Evolutionary conservation across 2,113 vertebrate species (phyloP), one percentile per base, ranked within the genome.

Genomic region (Nycticorax nycticorax): DNA sequence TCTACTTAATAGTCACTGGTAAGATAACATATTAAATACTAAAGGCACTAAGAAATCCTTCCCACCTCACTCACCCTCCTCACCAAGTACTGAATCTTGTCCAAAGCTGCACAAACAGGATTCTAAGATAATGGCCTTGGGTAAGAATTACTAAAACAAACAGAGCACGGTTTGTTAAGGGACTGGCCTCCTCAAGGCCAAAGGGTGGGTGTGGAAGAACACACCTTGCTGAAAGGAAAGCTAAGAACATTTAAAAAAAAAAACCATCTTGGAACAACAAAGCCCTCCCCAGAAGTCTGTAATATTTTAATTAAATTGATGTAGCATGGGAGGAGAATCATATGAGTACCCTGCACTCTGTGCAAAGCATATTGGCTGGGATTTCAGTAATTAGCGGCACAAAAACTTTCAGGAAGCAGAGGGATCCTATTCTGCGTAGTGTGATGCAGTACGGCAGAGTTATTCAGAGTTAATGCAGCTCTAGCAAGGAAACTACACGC

Each of bases 91-190:
- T 64, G 76, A 91, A 85, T 96, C 96, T 89, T 89, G 91, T 88
- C 88, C 91, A 96, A 92, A 95, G 94, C 92, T 96, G 95, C 82
- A 91, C 96, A 97, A 97, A 97, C 96, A 96, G 90, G 91, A 96
- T 95, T 85, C 71, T 66, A 37, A 95, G 96, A 96, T 97, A 96
- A 97, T 94, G 85, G 94, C 95, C 94, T 97, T 89, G 85, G 66
- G 91, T 93, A 97, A 89, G 95, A 97, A 93, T 78, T 89, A 83
- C 85, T 89, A 95, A 95, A 96, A 37, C 94, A 97, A 97, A 97
- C 89, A 92, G 78, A 52, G 55, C 7, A 3, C 67, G 47, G 72
- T 71, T 92, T 83, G 60, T 85, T 66, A n/a, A 89, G 39, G 39
- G 57, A 93, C 69, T 62, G 78, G 72, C 73, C 50, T 94, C 75